Conservation (phyloP, 2,113 vertebrate genomes). For the Scopus umbretta region DNA sequence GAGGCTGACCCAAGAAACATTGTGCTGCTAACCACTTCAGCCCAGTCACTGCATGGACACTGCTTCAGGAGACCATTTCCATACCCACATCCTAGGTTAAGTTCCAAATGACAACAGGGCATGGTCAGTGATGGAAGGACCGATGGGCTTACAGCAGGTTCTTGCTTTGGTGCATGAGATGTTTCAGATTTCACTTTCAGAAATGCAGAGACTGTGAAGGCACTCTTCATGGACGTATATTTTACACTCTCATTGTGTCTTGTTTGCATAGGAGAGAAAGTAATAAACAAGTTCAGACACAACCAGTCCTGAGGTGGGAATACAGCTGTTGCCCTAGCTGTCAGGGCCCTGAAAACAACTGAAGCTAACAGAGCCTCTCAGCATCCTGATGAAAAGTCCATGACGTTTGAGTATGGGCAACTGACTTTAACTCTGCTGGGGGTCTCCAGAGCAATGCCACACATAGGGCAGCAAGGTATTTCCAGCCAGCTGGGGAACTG, state of each 20-base stretch:
- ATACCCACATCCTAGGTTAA: background rate
- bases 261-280: background rate
- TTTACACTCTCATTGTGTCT: background rate
- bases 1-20: background rate
- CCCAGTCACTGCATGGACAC: accelerated
- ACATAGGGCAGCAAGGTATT: accelerated
- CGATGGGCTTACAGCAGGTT: accelerated
- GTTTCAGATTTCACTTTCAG: background rate
- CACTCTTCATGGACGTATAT: accelerated
- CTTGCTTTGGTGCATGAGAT: background rate
- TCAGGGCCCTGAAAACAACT: background rate
- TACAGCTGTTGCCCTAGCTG: background rate
- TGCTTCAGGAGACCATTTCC: background rate
- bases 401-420: background rate
- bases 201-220: background rate
- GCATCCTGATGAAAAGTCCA: background rate
- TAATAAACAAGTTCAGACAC: background rate
- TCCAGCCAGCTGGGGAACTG: background rate
- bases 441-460: background rate
- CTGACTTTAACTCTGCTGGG: background rate
- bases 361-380: background rate
- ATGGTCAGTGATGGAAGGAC: accelerated
- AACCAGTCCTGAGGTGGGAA: background rate
- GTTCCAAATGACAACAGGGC: background rate
- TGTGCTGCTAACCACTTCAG: background rate